Conservation (phyloP, 2,113 vertebrate genomes). For the Protomyctophum bolini region DNA sequence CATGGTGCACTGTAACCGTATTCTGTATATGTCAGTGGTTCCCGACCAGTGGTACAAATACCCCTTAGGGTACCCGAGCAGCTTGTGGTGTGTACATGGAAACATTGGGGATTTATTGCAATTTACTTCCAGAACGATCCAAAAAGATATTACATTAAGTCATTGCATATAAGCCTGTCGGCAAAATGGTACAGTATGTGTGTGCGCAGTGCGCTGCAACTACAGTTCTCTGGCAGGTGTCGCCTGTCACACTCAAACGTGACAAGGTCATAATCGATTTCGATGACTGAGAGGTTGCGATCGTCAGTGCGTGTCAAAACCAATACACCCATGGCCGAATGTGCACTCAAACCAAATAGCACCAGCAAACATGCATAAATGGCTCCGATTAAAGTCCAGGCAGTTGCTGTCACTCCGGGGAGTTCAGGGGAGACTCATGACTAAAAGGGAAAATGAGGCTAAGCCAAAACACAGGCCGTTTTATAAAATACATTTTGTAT, state of each 20-base stretch:
- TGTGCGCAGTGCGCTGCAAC: background rate
- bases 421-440: background rate
- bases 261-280: background rate
- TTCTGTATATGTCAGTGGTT: too few species aligned
- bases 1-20: too few species aligned
- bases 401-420: too few species aligned
- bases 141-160: too few species aligned
- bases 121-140: too few species aligned
- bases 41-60: too few species aligned
- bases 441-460: background rate
- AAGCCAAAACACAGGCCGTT: constrained; percentile 1
- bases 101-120: too few species aligned
- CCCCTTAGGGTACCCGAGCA: too few species aligned
- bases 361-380: background rate
- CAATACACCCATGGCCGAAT: too few species aligned
- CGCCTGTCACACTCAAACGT: background rate
- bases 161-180: background rate
- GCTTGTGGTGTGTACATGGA: too few species aligned
- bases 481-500: constrained; percentile 5
- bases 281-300: too few species aligned
- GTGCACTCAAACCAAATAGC: background rate
- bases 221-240: background rate
- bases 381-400: too few species aligned
- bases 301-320: background rate
- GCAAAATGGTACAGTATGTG: background rate